Evolutionary conservation across 2,113 vertebrate species (phyloP), one percentile per base, ranked within the genome.

Genomic region (Mesocricetus auratus): DNA sequence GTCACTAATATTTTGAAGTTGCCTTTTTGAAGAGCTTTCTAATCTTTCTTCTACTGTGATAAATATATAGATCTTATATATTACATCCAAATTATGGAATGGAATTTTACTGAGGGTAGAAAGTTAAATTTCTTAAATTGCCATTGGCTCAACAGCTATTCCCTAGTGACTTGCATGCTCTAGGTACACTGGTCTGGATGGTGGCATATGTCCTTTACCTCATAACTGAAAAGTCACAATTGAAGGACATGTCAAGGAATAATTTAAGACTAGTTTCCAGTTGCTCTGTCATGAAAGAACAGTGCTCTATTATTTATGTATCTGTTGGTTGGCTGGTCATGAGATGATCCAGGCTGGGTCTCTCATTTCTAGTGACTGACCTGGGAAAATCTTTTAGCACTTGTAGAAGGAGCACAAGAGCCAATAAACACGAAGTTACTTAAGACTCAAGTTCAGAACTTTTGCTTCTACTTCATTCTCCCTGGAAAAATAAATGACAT

Each of bases 61-160:
- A 82, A 74, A 64, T 87, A 91, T 77, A 92, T 90, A 94, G 68
- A 81, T 91, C 96, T 85, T 73, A 79, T n/a, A 81, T n/a, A n/a
- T 71, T 11, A 93, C 90, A 78, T 26, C 9, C 47, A 86, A 93
- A 94, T 78, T 47, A 94, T 78, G 45, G 66, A 89, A 45, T 26
- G 56, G 47, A 82, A n/a, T 86, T 90, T 91, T 87, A 90, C 21
- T 73, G 45, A 95, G 36, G 4, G 13, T 45, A 1, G 60, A 53
- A 81, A 56, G 60, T 71, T 93, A 33, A 66, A 74, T 93, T 29
- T 21, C 74, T 36, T 68, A 58, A 56, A 3, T 66, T 73, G 60
- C 36, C 39, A 68, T 24, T 91, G 71, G 22, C 16, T 45, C n/a
- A 64, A n/a, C 0, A 69, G 16, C 4, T 73, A 53, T 36, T 26